phyloP scores from a whole-genome alignment of 2,113 vertebrate genomes.

The Urocitellus parryii region DNA sequence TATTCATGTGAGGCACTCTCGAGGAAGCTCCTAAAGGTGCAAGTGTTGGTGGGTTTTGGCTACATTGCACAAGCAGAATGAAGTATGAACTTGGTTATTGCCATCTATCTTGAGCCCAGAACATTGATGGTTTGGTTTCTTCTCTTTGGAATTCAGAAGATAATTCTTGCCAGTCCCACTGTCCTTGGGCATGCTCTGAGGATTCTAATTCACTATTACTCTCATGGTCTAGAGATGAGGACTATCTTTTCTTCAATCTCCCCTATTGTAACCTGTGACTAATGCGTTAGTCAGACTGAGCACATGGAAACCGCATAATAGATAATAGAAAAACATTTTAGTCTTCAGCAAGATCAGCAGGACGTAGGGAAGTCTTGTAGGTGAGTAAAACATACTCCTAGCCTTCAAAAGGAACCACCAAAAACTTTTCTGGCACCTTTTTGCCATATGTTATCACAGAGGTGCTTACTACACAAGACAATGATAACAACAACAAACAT shows the following conservation, averaged over 20 bases:
- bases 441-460: neutral
- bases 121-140: neutral
- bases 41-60: neutral
- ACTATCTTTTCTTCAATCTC: neutral
- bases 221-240: neutral
- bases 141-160: slow-evolving; percentile 9
- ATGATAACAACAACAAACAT: neutral
- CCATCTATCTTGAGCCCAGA: neutral
- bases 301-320: neutral
- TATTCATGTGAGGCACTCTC: neutral
- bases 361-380: neutral
- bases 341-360: neutral
- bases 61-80: neutral
- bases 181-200: neutral
- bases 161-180: neutral
- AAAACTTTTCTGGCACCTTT: neutral
- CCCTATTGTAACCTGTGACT: neutral
- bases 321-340: neutral
- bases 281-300: neutral
- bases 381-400: neutral
- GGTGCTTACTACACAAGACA: neutral
- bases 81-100: neutral
- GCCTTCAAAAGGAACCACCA: neutral
- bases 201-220: neutral
- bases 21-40: neutral